Conservation (phyloP, 2,797 vertebrate species). For the Myripristis jacobus region DNA sequence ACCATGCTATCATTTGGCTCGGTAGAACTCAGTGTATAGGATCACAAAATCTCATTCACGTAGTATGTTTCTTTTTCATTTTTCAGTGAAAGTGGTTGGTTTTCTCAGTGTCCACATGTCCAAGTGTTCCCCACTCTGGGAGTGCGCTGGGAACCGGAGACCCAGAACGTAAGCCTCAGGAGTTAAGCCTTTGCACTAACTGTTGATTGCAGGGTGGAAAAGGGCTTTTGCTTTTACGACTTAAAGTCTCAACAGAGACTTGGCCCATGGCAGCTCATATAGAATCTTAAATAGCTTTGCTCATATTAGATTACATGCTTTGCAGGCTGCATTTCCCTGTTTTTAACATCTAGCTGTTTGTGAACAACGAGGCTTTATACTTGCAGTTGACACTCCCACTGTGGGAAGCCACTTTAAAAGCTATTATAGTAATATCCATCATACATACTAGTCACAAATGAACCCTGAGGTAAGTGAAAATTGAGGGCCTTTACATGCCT, state of each 20-base stretch:
- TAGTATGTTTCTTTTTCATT: not conserved
- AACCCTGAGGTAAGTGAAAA: constrained; percentile 59
- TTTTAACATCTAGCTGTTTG: constrained; percentile 70
- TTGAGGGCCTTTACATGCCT: constrained; percentile 19
- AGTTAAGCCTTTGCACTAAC: constrained; percentile 68
- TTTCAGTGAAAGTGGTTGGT: not conserved
- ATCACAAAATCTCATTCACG: constrained; percentile 24
- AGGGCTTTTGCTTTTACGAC: constrained; percentile 67
- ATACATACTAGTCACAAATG: constrained; percentile 64
- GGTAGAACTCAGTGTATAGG: constrained; percentile 8
- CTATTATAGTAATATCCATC: constrained; percentile 63
- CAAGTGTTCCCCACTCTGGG: constrained; percentile 29
- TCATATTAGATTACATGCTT: constrained; percentile 74
- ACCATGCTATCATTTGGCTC: not conserved
- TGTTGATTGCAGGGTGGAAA: constrained; percentile 71
- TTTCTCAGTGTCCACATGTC: constrained; percentile 36
- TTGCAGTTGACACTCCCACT: constrained; percentile 44
- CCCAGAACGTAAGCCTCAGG: constrained; percentile 30
- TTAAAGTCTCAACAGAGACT: constrained; percentile 66
- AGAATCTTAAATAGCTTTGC: constrained; percentile 72
- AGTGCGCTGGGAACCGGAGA: constrained; percentile 27
- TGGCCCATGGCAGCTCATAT: constrained; percentile 68
- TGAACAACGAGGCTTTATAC: constrained; percentile 68
- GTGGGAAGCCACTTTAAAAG: constrained; percentile 70
- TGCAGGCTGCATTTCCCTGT: constrained; percentile 58